A percentile compares a stretch with the other conserved stretches of the same genome.
Evolutionary conservation across 1,140 invertebrate genomes (phyloP).

Genomic region (Drosophila sproati): DNA sequence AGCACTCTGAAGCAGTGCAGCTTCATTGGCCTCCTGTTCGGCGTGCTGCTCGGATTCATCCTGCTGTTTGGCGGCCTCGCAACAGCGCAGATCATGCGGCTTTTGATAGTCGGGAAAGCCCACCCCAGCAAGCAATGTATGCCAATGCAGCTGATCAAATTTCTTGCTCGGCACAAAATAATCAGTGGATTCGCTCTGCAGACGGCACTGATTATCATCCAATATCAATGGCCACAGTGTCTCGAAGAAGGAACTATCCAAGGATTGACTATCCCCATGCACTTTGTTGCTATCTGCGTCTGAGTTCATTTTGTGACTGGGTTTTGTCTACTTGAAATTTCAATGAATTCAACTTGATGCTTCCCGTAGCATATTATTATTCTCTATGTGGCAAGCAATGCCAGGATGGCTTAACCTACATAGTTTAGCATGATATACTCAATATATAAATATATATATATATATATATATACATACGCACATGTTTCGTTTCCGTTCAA

Average conservation of each 20-base stretch:
- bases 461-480: neutral
- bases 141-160: conserved; percentile 60
- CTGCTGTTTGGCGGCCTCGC: conserved; percentile 17
- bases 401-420: conserved; percentile 3
- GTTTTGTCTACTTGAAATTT: conserved; percentile 60
- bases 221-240: conserved; percentile 70
- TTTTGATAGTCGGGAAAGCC: conserved; percentile 55
- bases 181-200: conserved; percentile 28
- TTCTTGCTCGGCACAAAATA: conserved; percentile 49
- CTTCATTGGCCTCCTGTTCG: conserved; percentile 9
- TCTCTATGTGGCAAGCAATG: conserved; percentile 27
- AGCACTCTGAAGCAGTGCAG: conserved; percentile 1
- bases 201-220: conserved; percentile 62
- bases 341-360: conserved; percentile 50
- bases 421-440: neutral
- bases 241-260: conserved; percentile 64
- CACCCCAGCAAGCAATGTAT: conserved; percentile 52
- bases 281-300: neutral
- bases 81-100: conserved; percentile 57
- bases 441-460: neutral
- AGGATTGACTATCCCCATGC: conserved; percentile 1
- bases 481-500: conserved; percentile 15
- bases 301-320: conserved; percentile 26
- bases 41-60: conserved; percentile 16
- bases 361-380: neutral